A percentile compares a stretch with the other conserved stretches of the same genome.
Evolutionary conservation across 1,140 invertebrate species (phyloP).

Genomic region (Tetragonula clypearis): DNA sequence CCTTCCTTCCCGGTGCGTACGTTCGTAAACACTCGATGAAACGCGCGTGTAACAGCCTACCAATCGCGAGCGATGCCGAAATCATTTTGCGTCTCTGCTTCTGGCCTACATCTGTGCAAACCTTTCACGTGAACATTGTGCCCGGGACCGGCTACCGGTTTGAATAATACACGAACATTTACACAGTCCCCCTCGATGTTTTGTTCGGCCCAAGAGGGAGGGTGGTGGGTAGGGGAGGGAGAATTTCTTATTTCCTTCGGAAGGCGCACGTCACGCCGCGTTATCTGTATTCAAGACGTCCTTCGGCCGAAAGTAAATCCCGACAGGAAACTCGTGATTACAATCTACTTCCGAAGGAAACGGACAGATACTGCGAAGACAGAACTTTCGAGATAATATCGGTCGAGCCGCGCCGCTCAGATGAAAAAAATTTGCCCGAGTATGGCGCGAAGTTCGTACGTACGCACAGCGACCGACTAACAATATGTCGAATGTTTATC

Average conservation of each 20-base stretch:
- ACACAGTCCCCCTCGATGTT: background rate
- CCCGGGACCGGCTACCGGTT: background rate
- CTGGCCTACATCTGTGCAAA: background rate
- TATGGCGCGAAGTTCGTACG: too few species aligned
- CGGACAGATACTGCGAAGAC: background rate
- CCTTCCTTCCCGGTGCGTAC: background rate
- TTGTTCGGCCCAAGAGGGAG: too few species aligned
- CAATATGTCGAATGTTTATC: too few species aligned
- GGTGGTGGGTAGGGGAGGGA: background rate
- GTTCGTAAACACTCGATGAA: constrained; percentile 22
- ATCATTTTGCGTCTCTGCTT: background rate
- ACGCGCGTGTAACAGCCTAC: background rate
- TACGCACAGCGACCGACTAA: background rate
- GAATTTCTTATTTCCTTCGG: background rate
- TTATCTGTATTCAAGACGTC: constrained; percentile 21
- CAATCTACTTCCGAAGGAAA: constrained; percentile 4
- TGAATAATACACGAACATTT: background rate
- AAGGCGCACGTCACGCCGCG: background rate
- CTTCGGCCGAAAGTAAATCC: constrained; percentile 1
- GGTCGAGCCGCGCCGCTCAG: background rate
- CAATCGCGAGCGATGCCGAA: background rate
- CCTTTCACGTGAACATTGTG: background rate
- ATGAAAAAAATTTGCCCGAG: background rate
- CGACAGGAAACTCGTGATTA: constrained; percentile 14
- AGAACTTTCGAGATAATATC: background rate